A percentile compares a stretch with the other conserved stretches of the same genome.
Conservation (phyloP, 2,113 vertebrate species). For the Globicephala melas region DNA sequence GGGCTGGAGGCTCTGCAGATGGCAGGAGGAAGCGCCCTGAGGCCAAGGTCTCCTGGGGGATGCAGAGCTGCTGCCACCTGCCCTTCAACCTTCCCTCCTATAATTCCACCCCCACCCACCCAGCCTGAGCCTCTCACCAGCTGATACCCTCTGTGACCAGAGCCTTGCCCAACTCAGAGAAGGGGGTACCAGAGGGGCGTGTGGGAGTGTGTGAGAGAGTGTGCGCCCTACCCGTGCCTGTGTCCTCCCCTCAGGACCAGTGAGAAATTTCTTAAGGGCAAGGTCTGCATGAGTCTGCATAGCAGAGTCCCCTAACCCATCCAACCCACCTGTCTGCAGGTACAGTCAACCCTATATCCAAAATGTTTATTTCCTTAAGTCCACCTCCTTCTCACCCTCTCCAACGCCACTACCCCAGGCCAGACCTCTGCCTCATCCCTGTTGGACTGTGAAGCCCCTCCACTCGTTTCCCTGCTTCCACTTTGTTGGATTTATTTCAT, state of each 20-base stretch:
- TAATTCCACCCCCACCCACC: too few relatives aligned
- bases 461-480: background rate
- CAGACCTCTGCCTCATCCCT: background rate
- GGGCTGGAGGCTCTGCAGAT: background rate
- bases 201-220: background rate
- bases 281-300: background rate
- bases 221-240: too few relatives aligned
- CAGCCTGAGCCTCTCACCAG: background rate
- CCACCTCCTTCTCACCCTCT: background rate
- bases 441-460: background rate
- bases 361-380: background rate
- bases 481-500: background rate
- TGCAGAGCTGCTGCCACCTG: background rate
- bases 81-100: background rate
- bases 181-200: background rate
- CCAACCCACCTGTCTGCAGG: too few relatives aligned
- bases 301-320: too few relatives aligned
- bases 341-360: background rate
- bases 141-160: background rate
- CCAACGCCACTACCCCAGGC: rapidly evolving
- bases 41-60: background rate
- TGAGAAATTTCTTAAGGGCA: background rate
- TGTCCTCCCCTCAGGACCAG: background rate
- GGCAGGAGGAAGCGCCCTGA: background rate
- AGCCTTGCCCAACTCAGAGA: background rate